Evolutionary conservation across 2,797 vertebrate genomes (phyloP).

Genomic region (Darevskia nairensis): DNA sequence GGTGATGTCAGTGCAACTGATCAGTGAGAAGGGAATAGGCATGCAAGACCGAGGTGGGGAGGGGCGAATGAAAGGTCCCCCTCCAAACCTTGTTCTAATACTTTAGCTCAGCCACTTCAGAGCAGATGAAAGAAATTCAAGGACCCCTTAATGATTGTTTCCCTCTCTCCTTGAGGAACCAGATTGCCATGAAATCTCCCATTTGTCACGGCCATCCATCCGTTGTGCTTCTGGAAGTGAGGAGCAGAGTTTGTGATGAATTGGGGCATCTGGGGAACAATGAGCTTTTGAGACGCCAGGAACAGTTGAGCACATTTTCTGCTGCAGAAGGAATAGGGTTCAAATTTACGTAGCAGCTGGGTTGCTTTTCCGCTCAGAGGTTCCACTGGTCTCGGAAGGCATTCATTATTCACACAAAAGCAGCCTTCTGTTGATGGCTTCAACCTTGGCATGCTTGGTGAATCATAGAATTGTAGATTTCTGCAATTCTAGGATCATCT

Average conservation of each 20-base stretch:
- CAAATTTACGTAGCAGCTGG: not conserved
- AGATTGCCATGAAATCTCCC: not conserved
- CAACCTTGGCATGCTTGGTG: not conserved
- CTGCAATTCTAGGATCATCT: too few species aligned
- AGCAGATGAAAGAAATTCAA: conserved; percentile 34
- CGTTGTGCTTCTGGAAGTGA: accelerated
- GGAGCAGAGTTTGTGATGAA: accelerated
- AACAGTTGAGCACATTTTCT: not conserved
- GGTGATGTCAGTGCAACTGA: not conserved
- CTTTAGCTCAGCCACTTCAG: conserved; percentile 10
- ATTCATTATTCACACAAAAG: not conserved
- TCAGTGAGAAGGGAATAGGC: conserved; percentile 32
- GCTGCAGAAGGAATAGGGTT: not conserved
- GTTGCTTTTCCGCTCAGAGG: not conserved
- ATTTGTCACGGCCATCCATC: accelerated
- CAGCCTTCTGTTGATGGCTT: not conserved
- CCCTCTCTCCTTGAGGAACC: not conserved
- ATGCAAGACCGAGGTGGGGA: accelerated
- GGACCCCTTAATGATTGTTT: conserved; percentile 28
- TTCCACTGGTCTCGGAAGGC: not conserved
- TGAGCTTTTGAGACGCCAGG: not conserved
- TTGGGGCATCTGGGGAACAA: accelerated
- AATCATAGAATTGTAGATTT: too few species aligned
- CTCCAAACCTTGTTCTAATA: not conserved
- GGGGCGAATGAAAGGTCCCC: not conserved